Base-by-base conservation (phyloP, 2,888 invertebrate species). In the Tachina fera region DNA sequence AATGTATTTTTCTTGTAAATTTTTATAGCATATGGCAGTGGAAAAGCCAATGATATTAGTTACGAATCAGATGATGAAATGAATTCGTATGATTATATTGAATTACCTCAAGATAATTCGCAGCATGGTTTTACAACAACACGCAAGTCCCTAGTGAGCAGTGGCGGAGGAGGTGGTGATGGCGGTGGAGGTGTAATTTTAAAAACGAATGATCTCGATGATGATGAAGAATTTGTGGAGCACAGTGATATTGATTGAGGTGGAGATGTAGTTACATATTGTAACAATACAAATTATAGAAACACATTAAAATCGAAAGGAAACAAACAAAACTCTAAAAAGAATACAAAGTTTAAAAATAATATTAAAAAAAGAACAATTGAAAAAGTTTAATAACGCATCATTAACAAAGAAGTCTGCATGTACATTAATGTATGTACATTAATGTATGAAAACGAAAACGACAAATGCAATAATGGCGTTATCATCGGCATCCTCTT, bases 161-260 rank as follows among this genome's bases (percentile, higher is more conserved):
- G 74, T 51, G 22, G 49, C 1, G 58, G 72, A 0, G 68, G 78
- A 4, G 61, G 77, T 8, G 80, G 77, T 71, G 84, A 87, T 3
- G 79, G 87, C 9, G 84, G 68, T 19, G 65, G 79, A 1, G 75
- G 74, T 83, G 85, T 78, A 45, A 89, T 88, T 72, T 89, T 86
- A 87, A 90, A 88, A 87, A 88, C 88, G 88, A 89, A 87, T 81
- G 92, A 92, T 88, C 88, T 91, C 75, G 91, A 92, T 84, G 91
- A 92, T 84, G 91, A 91, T 78, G 92, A 91, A 63, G 89, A 88
- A 5, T 88, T 87, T 83, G 87, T 89, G 84, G 90, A 91, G 51
- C 90, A 90, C 80, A 92, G 92, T 88, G 92, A 92, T 85, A 90
- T 92, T 87, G 92, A 92, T 90, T 92, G 91, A 92, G 91, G 87